phyloP scores from a whole-genome alignment of 2,888 invertebrate genomes.

The Drosophila putrida region DNA sequence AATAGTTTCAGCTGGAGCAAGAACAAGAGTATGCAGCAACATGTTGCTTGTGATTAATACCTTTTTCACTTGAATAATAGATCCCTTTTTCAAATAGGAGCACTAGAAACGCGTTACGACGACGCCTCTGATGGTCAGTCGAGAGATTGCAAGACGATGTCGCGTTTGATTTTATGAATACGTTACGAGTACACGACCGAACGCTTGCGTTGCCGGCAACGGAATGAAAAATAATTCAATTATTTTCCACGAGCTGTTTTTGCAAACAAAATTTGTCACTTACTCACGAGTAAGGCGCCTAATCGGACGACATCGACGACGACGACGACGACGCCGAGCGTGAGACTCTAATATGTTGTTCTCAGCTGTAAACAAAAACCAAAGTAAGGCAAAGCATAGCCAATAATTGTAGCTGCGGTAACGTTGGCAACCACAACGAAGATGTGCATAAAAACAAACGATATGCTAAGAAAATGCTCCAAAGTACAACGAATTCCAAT shows the following conservation, averaged over 20 bases:
- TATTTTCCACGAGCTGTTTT: slow-evolving; percentile 70
- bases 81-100: slow-evolving; percentile 34
- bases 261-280: slow-evolving; percentile 55
- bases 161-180: background rate
- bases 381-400: slow-evolving; percentile 29
- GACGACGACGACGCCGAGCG: slow-evolving; percentile 4
- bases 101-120: slow-evolving; percentile 24
- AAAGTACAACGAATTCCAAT: slow-evolving; percentile 12
- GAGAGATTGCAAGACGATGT: slow-evolving; percentile 1
- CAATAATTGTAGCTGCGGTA: slow-evolving; percentile 26
- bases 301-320: slow-evolving; percentile 33
- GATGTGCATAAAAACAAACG: slow-evolving; percentile 54
- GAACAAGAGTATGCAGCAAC: slow-evolving; percentile 5
- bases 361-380: slow-evolving; percentile 65
- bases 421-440: slow-evolving; percentile 54
- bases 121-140: slow-evolving; percentile 31
- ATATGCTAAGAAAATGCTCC: slow-evolving; percentile 9
- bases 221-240: slow-evolving; percentile 80
- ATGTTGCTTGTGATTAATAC: slow-evolving; percentile 10
- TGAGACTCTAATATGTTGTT: slow-evolving; percentile 12
- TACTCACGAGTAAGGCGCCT: slow-evolving; percentile 47
- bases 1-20: slow-evolving; percentile 7
- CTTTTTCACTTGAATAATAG: slow-evolving; percentile 4
- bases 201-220: slow-evolving; percentile 75
- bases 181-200: slow-evolving; percentile 55